phyloP scores from a whole-genome alignment of 2,888 invertebrate species.

The Eupithecia dodoneata region DNA sequence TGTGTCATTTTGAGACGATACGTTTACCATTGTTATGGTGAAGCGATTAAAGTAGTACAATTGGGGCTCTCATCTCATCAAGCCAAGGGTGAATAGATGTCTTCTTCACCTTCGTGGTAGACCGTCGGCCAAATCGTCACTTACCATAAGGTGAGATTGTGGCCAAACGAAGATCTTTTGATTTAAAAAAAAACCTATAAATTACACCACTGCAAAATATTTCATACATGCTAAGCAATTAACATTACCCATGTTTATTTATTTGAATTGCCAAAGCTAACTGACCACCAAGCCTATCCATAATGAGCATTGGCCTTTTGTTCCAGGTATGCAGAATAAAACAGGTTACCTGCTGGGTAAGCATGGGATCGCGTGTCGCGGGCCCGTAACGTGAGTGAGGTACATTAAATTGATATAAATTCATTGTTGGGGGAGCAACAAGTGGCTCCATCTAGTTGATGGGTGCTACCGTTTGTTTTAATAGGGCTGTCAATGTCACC shows the following conservation, averaged over 20 bases:
- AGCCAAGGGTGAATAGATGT: too few species aligned
- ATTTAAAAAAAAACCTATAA: too few species aligned
- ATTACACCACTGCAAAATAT: neutral
- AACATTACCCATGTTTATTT: neutral
- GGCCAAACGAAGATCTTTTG: too few species aligned
- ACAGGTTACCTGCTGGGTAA: constrained; percentile 11
- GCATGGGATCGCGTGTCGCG: constrained; percentile 45
- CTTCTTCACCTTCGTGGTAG: too few species aligned
- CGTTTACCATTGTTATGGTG: too few species aligned
- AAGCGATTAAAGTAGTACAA: too few species aligned
- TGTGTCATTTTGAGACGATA: too few species aligned
- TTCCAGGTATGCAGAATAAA: constrained; percentile 29
- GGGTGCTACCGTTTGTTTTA: constrained; percentile 56
- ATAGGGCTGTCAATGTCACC: constrained; percentile 65
- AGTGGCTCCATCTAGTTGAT: constrained; percentile 62
- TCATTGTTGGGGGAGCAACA: constrained; percentile 82
- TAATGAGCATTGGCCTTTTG: constrained; percentile 19
- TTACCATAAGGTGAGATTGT: too few species aligned
- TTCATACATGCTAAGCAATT: neutral
- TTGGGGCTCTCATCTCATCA: too few species aligned
- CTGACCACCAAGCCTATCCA: neutral
- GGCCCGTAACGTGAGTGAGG: constrained; percentile 41
- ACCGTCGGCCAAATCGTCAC: too few species aligned
- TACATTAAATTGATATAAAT: constrained; percentile 64
- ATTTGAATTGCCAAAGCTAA: neutral